Percentiles rank a stretch among this genome's conserved stretches.
These are phyloP conservation scores for Chrysogorgia sp. DNA, from an alignment of 92 coral and sea anemone species.

Conservation along the genomic window DNA sequence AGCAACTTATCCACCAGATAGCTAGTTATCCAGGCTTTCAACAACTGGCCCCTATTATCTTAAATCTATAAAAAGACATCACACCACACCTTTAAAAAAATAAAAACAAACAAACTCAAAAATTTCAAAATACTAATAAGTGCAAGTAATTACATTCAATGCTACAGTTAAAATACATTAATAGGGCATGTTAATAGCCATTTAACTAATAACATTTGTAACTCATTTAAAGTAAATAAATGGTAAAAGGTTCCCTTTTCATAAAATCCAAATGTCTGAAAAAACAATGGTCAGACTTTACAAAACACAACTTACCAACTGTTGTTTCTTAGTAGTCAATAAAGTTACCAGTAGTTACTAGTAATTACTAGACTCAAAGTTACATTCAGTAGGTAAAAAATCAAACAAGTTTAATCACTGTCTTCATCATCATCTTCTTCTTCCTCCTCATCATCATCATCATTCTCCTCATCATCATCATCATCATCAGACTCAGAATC, in stretches of 20 bases:
- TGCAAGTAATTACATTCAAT: not conserved
- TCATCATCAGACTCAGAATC: constrained; percentile 84
- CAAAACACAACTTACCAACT: not conserved
- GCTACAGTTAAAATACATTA: not conserved
- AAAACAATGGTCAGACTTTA: not conserved
- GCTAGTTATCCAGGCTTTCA: too few species aligned
- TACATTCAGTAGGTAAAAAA: not conserved
- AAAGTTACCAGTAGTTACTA: too few species aligned
- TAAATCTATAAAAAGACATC: too few species aligned
- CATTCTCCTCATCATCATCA: constrained; percentile 60
- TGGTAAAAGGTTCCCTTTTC: not conserved
- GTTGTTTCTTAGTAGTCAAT: not conserved
- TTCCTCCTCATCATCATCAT: constrained; percentile 75
- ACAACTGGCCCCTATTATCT: too few species aligned
- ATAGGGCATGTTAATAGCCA: too few species aligned
- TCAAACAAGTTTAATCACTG: constrained; percentile 44
- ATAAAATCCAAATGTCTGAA: not conserved
- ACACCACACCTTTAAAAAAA: too few species aligned
- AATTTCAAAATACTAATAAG: not conserved
- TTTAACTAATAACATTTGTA: not conserved
- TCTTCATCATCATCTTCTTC: constrained; percentile 82
- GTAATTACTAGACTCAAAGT: not conserved
- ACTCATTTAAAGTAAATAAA: too few species aligned
- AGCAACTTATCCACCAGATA: too few species aligned
- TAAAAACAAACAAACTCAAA: not conserved